Conservation (phyloP, 2,888 invertebrate genomes). For the Augiades crinisus region DNA sequence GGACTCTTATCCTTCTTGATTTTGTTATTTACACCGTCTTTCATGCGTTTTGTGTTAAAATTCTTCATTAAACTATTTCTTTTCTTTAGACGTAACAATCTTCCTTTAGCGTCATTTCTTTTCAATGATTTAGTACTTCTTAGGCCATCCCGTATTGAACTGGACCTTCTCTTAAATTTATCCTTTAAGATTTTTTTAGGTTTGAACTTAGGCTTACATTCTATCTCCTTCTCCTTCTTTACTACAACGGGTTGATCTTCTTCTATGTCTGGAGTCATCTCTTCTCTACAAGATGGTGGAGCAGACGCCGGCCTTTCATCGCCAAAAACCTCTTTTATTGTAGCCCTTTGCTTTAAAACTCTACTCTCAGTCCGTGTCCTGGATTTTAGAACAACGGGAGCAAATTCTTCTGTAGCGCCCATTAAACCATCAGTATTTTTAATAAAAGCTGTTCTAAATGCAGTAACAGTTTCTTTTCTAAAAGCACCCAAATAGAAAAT, state of each 20-base stretch:
- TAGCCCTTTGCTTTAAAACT: slow-evolving; percentile 86
- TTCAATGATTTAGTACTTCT: slow-evolving; percentile 72
- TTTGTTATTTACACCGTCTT: slow-evolving; percentile 57
- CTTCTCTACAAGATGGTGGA: slow-evolving; percentile 85
- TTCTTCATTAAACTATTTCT: slow-evolving; percentile 72
- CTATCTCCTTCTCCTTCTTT: slow-evolving; percentile 61
- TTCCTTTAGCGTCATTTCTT: slow-evolving; percentile 69
- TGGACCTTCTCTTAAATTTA: slow-evolving; percentile 62
- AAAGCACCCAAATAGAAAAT: slow-evolving; percentile 84
- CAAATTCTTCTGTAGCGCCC: slow-evolving; percentile 82
- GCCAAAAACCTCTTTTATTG: slow-evolving; percentile 91
- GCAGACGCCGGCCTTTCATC: slow-evolving; percentile 90
- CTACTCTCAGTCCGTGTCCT: slow-evolving; percentile 89
- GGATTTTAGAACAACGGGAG: slow-evolving; percentile 86
- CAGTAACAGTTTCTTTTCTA: slow-evolving; percentile 85
- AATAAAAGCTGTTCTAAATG: slow-evolving; percentile 84
- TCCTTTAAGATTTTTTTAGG: slow-evolving; percentile 68
- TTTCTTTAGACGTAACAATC: slow-evolving; percentile 69
- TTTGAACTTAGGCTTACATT: slow-evolving; percentile 61
- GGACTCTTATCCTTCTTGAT: slow-evolving; percentile 56
- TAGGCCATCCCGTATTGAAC: slow-evolving; percentile 72
- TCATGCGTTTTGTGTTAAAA: slow-evolving; percentile 65
- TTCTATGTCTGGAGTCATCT: slow-evolving; percentile 53
- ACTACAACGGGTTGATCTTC: slow-evolving; percentile 47
- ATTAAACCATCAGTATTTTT: slow-evolving; percentile 82